Evolutionary conservation across 2,797 vertebrate genomes (phyloP).

Genomic region (Girardinus metallicus): DNA sequence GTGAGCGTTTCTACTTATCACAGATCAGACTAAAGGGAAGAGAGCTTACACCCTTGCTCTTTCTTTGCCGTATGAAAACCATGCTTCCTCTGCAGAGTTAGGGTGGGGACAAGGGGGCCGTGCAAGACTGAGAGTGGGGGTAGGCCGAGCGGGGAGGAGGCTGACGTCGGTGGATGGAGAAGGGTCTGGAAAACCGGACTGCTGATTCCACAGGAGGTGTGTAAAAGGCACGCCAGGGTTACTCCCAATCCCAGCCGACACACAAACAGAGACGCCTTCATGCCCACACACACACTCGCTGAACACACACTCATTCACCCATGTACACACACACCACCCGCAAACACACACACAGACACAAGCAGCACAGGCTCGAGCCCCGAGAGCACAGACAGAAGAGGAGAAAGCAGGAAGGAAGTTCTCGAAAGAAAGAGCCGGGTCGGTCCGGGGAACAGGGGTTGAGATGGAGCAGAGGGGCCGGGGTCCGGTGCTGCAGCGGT

Average conservation of each 20-base stretch:
- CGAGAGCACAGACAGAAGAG: conserved; percentile 56
- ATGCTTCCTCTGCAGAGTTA: conserved; percentile 74
- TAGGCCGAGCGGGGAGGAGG: conserved; percentile 50
- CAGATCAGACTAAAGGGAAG: conserved; percentile 59
- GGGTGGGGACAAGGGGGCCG: conserved; percentile 55
- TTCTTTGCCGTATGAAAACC: conserved; percentile 82
- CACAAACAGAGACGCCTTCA: conserved; percentile 77
- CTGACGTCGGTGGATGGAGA: conserved; percentile 66
- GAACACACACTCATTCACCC: conserved; percentile 43
- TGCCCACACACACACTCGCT: conserved; percentile 69
- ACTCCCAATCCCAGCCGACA: conserved; percentile 83
- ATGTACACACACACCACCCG: conserved; percentile 18
- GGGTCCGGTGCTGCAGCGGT: conserved; percentile 79
- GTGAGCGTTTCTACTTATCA: conserved; percentile 65
- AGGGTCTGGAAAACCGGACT: conserved; percentile 71
- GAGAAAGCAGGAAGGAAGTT: conserved; percentile 57
- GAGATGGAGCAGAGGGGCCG: conserved; percentile 63
- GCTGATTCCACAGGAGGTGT: conserved; percentile 80
- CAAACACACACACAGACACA: conserved; percentile 56
- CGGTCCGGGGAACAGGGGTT: conserved; percentile 39
- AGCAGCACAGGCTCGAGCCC: conserved; percentile 79
- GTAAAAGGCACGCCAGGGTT: conserved; percentile 87
- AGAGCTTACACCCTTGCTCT: conserved; percentile 74
- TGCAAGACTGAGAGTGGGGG: conserved; percentile 73
- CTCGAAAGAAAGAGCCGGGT: conserved; percentile 65